These are phyloP conservation scores for Nysson spinosus DNA, from an alignment of 2,888 invertebrate genomes.

Conservation along the genomic window DNA sequence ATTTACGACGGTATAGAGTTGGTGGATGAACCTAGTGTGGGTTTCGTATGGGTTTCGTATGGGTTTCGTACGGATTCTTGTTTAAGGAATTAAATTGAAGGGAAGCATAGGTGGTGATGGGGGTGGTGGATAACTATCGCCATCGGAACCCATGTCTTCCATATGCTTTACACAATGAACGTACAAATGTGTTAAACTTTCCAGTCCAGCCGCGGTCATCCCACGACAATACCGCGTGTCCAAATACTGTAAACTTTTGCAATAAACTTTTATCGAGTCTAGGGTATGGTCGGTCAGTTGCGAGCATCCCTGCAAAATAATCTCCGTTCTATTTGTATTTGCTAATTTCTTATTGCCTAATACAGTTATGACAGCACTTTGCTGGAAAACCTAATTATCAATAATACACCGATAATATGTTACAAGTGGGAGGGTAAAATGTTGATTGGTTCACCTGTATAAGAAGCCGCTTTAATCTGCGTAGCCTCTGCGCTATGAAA, in stretches of 20 bases:
- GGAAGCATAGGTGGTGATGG: conserved; percentile 50
- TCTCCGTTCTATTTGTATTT: too few relatives aligned
- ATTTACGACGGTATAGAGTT: too few relatives aligned
- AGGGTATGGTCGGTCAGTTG: conserved; percentile 81
- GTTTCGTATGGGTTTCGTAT: too few relatives aligned
- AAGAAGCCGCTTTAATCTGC: conserved; percentile 80
- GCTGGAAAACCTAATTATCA: too few relatives aligned
- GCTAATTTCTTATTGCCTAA: too few relatives aligned
- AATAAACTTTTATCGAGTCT: conserved; percentile 78
- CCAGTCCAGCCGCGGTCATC: conserved; percentile 76
- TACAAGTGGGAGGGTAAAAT: neutral
- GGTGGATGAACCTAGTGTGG: too few relatives aligned
- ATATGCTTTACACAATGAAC: conserved; percentile 56
- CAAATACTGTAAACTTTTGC: conserved; percentile 79
- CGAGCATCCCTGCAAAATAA: conserved; percentile 80
- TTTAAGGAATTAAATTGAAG: conserved; percentile 13
- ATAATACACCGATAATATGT: neutral
- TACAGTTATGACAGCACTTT: too few relatives aligned
- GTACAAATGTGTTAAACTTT: conserved; percentile 49
- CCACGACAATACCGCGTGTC: conserved; percentile 81
- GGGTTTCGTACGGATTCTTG: too few relatives aligned
- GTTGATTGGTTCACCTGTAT: conserved; percentile 77
- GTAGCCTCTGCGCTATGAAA: conserved; percentile 77
- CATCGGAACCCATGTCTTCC: conserved; percentile 23
- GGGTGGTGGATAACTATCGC: conserved; percentile 32